phyloP scores from a whole-genome alignment of 2,797 vertebrate genomes.

The Gouania willdenowi region DNA sequence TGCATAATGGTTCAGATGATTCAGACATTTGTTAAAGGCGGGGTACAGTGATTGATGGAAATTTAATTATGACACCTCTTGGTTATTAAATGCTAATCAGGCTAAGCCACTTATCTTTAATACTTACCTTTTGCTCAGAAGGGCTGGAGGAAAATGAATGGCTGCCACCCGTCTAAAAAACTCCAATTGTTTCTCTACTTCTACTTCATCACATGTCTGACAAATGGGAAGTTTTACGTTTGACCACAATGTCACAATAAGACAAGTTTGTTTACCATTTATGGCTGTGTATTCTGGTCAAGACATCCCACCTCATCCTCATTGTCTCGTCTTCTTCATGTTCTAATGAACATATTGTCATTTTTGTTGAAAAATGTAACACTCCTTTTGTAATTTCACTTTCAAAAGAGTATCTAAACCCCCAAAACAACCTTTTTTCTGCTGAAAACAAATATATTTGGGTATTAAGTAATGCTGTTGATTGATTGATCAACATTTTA shows the following conservation, averaged over 20 bases:
- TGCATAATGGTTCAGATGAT: constrained; percentile 75
- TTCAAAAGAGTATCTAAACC: too few relatives aligned
- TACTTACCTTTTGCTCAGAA: constrained; percentile 68
- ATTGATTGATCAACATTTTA: too few relatives aligned
- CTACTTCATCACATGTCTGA: constrained; percentile 27
- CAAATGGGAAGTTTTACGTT: not conserved
- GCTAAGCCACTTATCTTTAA: constrained; percentile 73
- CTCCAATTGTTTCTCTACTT: constrained; percentile 38
- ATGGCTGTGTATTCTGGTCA: not conserved
- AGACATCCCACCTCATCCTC: too few relatives aligned
- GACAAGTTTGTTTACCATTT: too few relatives aligned
- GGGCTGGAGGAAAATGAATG: constrained; percentile 53
- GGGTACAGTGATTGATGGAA: constrained; percentile 70
- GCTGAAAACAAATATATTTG: too few relatives aligned
- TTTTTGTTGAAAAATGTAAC: too few relatives aligned
- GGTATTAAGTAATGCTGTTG: too few relatives aligned
- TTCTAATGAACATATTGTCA: too few relatives aligned
- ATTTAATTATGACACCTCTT: constrained; percentile 78
- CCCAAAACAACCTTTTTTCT: too few relatives aligned
- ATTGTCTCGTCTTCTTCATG: too few relatives aligned
- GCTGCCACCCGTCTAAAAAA: constrained; percentile 37
- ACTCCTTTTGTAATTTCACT: too few relatives aligned
- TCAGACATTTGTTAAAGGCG: constrained; percentile 67
- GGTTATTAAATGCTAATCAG: constrained; percentile 78
- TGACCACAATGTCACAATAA: too few relatives aligned